A percentile compares a stretch with the other conserved stretches of the same genome.
Evolutionary conservation across 2,797 vertebrate genomes (phyloP).

Genomic region (Rousettus madagascariensis): DNA sequence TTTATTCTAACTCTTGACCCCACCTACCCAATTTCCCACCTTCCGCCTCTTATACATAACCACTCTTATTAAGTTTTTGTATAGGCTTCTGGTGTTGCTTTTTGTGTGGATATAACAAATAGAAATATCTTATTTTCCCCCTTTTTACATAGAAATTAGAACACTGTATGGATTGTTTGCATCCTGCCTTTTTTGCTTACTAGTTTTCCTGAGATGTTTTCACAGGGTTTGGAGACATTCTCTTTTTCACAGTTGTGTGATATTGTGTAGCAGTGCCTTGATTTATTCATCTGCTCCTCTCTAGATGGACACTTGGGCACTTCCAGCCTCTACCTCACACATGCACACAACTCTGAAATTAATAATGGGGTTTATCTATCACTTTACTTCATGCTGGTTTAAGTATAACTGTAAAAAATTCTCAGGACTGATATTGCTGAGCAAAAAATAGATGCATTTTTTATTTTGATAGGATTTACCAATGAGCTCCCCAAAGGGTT

Average conservation of each 20-base stretch:
- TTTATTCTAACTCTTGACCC: not conserved
- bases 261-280: not conserved
- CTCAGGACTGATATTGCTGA: not conserved
- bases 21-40: not conserved
- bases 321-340: not conserved
- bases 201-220: not conserved
- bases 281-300: not conserved
- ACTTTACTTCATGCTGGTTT: constrained; percentile 18
- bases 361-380: not conserved
- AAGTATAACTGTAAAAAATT: constrained; percentile 30
- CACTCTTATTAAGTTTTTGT: not conserved
- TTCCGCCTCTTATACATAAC: not conserved
- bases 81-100: not conserved
- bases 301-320: not conserved
- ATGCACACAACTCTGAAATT: not conserved
- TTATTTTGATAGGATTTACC: constrained; percentile 37
- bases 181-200: not conserved
- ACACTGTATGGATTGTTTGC: not conserved
- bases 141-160: not conserved
- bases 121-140: not conserved
- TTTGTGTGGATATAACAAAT: not conserved
- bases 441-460: constrained; percentile 34
- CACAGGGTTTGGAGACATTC: not conserved
- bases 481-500: not conserved
- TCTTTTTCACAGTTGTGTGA: not conserved